Evolutionary conservation across 2,888 invertebrate species (phyloP), one percentile per base, ranked within the genome.

Genomic region (Lasioglossum malachurum): DNA sequence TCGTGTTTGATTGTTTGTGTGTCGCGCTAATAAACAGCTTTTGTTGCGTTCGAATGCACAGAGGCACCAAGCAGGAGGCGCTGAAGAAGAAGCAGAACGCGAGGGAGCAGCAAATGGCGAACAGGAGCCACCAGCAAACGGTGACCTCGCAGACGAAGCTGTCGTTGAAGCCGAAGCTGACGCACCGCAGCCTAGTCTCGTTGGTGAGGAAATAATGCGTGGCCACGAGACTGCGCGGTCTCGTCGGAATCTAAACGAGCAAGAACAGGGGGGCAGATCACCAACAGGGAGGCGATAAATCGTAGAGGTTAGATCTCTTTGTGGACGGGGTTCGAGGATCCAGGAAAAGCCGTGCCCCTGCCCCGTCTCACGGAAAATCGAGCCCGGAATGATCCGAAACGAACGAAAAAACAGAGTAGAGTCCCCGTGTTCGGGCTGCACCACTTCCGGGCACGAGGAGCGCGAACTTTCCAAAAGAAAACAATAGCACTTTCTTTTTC

Each of bases 21-120:
- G 83, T 81, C 79, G 79, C 80, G 78, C 14, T 87, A 86, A 79
- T 85, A 87, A 88, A 88, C 87, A 88, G 88, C 84, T 78, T 88
- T 77, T 72, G 83, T 85, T 88, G 82, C 83, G 80, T 84, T 86
- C 44, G 27, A 78, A 87, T 84, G 80, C 71, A 85, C 93, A 95
- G 95, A 90, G 95, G 95, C 90, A 95, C 95, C 93, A 95, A 95
- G 93, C 94, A 95, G 91, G 95, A 95, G 87, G 93, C 94, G 16
- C 83, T 95, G 90, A 94, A 93, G 89, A 94, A 95, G 88, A 92
- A 93, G 82, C 92, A 92, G 73, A 86, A 74, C 76, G 81, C 87
- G 75, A 92, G 89, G 83, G 90, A 93, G 53, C 93, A 93, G 44
- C 91, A 91, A 23, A 27, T 82, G 41, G 69, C 84, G 73, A 84